Evolutionary conservation across 2,888 invertebrate genomes (phyloP).

Genomic region (Nomada hirtipes): DNA sequence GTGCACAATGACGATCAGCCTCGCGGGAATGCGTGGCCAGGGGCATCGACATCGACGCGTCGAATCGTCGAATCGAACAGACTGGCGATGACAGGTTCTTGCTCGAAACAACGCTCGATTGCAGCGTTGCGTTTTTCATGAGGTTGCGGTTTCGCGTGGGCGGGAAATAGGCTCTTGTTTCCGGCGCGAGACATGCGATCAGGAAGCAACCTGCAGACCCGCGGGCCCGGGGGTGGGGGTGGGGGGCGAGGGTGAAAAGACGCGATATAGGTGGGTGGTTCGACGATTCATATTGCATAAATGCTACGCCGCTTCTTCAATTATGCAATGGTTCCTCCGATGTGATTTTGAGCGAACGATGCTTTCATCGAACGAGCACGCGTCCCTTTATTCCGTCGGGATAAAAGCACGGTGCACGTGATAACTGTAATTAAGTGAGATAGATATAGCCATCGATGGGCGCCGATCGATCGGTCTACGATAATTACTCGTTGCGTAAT

Average conservation of each 20-base stretch:
- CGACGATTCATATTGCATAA: conserved; percentile 63
- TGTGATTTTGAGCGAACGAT: conserved; percentile 43
- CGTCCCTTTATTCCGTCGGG: neutral
- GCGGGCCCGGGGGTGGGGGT: neutral
- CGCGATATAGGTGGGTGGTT: conserved; percentile 22
- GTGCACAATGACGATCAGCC: neutral
- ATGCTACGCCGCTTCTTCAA: conserved; percentile 60
- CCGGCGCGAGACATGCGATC: conserved; percentile 50
- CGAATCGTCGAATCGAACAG: neutral
- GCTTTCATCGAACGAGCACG: conserved; percentile 32
- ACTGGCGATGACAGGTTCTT: conserved; percentile 37
- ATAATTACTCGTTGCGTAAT: conserved; percentile 45
- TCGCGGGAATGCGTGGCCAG: too few relatives aligned
- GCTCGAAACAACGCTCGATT: conserved; percentile 20
- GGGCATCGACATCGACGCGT: conserved; percentile 8
- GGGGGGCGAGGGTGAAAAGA: conserved; percentile 35
- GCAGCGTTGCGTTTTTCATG: conserved; percentile 37
- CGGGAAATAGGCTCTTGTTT: conserved; percentile 25
- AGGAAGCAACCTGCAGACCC: conserved; percentile 14
- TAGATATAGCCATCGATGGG: conserved; percentile 41
- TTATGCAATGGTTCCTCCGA: conserved; percentile 53
- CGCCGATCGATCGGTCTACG: conserved; percentile 12
- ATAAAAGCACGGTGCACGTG: neutral
- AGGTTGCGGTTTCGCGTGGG: conserved; percentile 42
- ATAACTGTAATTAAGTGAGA: conserved; percentile 44